Percentiles rank a stretch among this genome's conserved stretches.
Evolutionary conservation across 2,888 invertebrate species (phyloP).

Genomic region (Himalopsyche tibetana): DNA sequence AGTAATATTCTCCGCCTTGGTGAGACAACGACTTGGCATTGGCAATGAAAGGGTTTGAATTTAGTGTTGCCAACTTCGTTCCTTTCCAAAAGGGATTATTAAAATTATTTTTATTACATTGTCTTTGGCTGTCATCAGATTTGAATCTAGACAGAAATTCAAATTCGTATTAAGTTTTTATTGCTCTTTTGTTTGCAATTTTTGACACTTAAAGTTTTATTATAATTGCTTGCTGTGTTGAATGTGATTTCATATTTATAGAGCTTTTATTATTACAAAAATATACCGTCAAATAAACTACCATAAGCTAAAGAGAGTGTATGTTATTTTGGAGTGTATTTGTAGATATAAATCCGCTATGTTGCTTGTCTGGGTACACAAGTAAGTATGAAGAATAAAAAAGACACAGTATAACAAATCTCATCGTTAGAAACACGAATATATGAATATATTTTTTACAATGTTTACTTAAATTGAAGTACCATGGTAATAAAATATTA

Average conservation of each 20-base stretch:
- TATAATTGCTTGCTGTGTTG: background rate
- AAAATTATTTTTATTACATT: constrained; percentile 12
- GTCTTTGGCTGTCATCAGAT: background rate
- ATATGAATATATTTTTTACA: too few species aligned
- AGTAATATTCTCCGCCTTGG: constrained; percentile 18
- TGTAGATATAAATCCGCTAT: too few species aligned
- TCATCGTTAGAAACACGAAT: too few species aligned
- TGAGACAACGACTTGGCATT: constrained; percentile 30
- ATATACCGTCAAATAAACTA: too few species aligned
- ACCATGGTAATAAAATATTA: background rate
- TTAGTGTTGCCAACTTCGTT: constrained; percentile 24
- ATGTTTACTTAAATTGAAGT: too few species aligned
- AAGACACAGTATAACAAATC: too few species aligned
- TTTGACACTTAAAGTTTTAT: background rate
- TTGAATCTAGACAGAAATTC: background rate
- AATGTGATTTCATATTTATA: too few species aligned
- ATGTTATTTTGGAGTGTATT: too few species aligned
- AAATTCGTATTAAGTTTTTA: background rate
- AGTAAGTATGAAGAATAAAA: too few species aligned
- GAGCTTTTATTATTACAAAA: too few species aligned
- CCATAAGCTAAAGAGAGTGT: too few species aligned
- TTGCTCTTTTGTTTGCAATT: background rate
- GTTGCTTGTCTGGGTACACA: too few species aligned
- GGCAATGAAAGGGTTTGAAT: constrained; percentile 26
- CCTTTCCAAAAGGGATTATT: background rate